phyloP scores from a whole-genome alignment of 1,140 invertebrate genomes.

The Copidosoma floridanum region DNA sequence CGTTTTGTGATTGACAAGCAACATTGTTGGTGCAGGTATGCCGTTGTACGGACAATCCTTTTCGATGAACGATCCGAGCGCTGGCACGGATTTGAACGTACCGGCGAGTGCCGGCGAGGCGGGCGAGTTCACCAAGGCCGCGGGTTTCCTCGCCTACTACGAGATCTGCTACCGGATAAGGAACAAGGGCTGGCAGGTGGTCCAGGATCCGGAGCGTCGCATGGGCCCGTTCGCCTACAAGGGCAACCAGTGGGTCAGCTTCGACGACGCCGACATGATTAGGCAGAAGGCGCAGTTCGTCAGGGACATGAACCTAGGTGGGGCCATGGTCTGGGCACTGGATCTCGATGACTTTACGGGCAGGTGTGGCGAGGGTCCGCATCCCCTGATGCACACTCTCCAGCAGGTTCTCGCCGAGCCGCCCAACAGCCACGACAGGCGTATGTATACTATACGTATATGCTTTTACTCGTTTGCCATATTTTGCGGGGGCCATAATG shows the following conservation, averaged over 20 bases:
- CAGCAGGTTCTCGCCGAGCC: conserved; percentile 64
- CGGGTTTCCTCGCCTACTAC: conserved; percentile 86
- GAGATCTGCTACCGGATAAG: conserved; percentile 83
- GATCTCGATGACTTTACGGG: conserved; percentile 62
- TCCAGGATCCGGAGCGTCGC: conserved; percentile 70
- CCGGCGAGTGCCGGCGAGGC: conserved; percentile 73
- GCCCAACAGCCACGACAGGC: conserved; percentile 41
- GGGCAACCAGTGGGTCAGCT: conserved; percentile 86
- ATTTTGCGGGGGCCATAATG: too few relatives aligned
- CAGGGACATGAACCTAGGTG: conserved; percentile 73
- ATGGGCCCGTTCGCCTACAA: conserved; percentile 87
- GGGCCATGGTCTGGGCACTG: conserved; percentile 88
- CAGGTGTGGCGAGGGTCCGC: conserved; percentile 69
- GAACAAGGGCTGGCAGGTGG: conserved; percentile 74
- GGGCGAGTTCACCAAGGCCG: conserved; percentile 78
- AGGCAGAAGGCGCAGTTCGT: conserved; percentile 75
- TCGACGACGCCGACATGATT: conserved; percentile 79
- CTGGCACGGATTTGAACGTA: conserved; percentile 64
- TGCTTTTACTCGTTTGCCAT: too few relatives aligned
- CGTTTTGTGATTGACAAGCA: too few relatives aligned
- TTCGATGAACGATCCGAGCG: conserved; percentile 60
- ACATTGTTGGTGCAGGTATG: conserved; percentile 65
- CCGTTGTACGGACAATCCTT: conserved; percentile 89
- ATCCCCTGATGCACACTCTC: conserved; percentile 73
- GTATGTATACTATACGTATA: conserved; percentile 35